Base-by-base conservation (phyloP, 2,113 vertebrate genomes). In the Scortum barcoo region DNA sequence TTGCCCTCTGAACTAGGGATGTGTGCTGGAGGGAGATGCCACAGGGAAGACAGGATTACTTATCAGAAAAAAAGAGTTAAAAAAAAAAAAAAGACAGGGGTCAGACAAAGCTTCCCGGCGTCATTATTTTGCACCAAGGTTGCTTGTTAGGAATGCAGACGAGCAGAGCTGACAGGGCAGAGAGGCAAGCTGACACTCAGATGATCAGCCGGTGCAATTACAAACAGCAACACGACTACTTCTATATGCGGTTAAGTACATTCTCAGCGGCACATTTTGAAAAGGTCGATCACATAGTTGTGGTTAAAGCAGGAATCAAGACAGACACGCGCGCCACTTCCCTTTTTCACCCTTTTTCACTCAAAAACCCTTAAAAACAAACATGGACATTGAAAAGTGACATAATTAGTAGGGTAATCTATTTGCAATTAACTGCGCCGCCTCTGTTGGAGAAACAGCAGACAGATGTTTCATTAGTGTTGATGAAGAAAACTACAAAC, bases 381-480 rank as follows among this genome's bases (percentile, higher is more conserved):
- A 85, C 60, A 67, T 2, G 81, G 72, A 78, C 78, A 62, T 65
- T 85, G 85, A 89, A 84, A 89, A 90, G 88, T 89, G 81, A 91
- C 79, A 87, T 70, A 85, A 92, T 94, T 91, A 92, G 88, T 36
- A 28, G 76, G 76, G 65, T 91, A 90, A 94, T 93, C 85, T 92
- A 87, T 86, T 86, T 79, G 87, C 84, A 88, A 91, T 91, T 90
- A 93, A 83, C 77, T 28, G 86, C 46, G 69, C 50, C 22, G 48
- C 83, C 87, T 89, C 87, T 80, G 88, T 62, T 85, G 78, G 81
- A 84, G 83, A 74, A 86, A 74, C 83, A 87, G 78, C 85, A 72
- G 85, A 82, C 93, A 92, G 90, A 90, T 94, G 93, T 93, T 91
- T 88, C 89, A 91, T 93, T 93, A 92, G 87, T 70, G 74, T 80